Percentiles rank a stretch among this genome's conserved stretches.
Conservation (phyloP, 2,113 vertebrate genomes). For the Sclerurus mexicanus region DNA sequence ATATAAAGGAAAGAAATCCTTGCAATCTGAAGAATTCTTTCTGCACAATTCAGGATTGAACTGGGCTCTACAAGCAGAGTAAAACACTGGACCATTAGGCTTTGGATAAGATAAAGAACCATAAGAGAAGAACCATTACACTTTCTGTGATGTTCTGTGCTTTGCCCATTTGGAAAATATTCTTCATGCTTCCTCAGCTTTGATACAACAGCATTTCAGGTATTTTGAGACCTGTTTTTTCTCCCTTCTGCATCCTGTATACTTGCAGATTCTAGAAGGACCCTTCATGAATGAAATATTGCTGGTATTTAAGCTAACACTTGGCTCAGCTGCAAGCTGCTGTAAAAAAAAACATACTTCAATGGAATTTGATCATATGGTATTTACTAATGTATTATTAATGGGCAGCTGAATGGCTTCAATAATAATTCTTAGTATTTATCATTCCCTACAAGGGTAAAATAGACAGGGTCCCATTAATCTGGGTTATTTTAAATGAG, state of each 20-base stretch:
- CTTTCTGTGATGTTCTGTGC: neutral
- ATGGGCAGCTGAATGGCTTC: neutral
- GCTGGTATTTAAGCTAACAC: neutral
- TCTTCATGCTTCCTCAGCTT: neutral
- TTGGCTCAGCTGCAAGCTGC: neutral
- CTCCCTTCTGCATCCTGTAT: neutral
- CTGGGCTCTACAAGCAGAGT: neutral
- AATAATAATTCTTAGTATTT: constrained; percentile 20
- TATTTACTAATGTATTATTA: constrained; percentile 60
- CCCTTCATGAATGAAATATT: constrained; percentile 15
- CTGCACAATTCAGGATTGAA: neutral
- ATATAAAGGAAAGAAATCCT: neutral
- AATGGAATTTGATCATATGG: constrained; percentile 15
- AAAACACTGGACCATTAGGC: neutral
- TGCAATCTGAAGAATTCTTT: neutral
- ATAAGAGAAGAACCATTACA: neutral
- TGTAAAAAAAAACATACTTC: neutral
- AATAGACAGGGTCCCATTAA: constrained; percentile 22
- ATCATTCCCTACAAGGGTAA: neutral
- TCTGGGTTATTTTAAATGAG: constrained; percentile 36
- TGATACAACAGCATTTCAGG: neutral
- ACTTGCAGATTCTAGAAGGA: neutral
- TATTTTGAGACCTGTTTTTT: neutral
- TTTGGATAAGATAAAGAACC: neutral
- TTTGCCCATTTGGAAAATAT: neutral